Conservation (phyloP, 1,140 invertebrate genomes). For the Rhagoletis pomonella region DNA sequence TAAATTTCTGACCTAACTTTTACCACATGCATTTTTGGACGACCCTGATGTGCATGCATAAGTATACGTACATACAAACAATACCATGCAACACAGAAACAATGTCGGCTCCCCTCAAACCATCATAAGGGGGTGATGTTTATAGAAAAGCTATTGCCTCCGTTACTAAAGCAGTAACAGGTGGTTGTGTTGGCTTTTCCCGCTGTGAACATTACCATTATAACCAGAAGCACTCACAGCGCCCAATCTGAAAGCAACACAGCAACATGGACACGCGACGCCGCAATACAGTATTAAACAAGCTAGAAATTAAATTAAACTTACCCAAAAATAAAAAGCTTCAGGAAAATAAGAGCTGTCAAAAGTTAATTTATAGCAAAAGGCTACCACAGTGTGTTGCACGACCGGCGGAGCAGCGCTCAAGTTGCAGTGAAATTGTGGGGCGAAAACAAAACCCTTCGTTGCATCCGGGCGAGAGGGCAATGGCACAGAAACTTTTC, state of each 20-base stretch:
- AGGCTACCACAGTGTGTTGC: background rate
- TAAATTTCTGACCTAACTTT: no score
- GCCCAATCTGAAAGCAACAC: background rate
- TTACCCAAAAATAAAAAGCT: constrained; percentile 22
- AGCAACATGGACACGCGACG: background rate
- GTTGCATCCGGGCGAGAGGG: background rate
- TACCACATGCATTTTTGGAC: no score
- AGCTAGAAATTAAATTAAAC: constrained; percentile 48
- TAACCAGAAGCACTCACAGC: constrained; percentile 6
- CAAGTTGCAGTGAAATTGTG: background rate
- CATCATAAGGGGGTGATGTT: background rate
- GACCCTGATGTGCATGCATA: background rate
- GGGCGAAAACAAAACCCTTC: background rate
- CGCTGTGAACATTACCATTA: constrained; percentile 42
- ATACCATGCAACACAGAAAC: background rate
- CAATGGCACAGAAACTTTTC: background rate
- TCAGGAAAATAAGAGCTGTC: constrained; percentile 45
- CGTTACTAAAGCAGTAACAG: background rate
- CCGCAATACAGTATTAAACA: constrained; percentile 25
- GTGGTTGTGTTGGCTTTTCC: constrained; percentile 30
- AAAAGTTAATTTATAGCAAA: constrained; percentile 49
- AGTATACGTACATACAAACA: background rate
- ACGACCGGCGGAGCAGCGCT: background rate
- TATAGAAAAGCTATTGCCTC: background rate
- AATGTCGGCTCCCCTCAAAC: background rate